These are phyloP conservation scores for Cyphomyrus discorhynchus DNA, from an alignment of 2,113 vertebrate species.

Conservation along the genomic window DNA sequence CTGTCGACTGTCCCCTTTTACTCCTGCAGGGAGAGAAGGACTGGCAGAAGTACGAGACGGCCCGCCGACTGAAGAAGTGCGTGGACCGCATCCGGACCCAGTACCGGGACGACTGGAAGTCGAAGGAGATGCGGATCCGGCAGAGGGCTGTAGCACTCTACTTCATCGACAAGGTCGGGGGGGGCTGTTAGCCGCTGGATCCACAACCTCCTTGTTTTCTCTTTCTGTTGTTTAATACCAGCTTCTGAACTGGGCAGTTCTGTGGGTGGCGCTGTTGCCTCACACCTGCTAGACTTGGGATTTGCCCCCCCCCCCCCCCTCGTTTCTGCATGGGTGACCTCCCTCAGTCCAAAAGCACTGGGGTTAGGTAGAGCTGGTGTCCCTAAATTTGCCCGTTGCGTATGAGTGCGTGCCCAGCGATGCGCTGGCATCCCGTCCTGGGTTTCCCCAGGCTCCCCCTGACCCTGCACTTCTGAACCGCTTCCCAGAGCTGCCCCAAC, in stretches of 20 bases:
- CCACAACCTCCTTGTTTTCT: background rate
- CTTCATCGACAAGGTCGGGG: constrained; percentile 88
- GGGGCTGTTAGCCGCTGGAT: constrained; percentile 17
- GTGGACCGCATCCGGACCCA: constrained; percentile 84
- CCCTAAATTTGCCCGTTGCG: background rate
- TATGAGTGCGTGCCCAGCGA: background rate
- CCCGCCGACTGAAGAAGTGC: constrained; percentile 83
- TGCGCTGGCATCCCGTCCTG: background rate
- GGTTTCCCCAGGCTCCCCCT: background rate
- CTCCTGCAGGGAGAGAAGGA: constrained; percentile 83
- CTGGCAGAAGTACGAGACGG: constrained; percentile 96
- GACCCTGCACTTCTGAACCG: background rate
- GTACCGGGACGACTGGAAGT: constrained; percentile 94
- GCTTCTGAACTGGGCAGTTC: background rate
- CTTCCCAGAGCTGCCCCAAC: background rate
- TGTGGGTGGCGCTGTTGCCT: background rate
- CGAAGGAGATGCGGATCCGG: constrained; percentile 93
- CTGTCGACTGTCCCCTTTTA: background rate
- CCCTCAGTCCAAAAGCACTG: background rate
- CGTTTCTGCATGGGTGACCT: background rate
- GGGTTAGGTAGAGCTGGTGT: background rate
- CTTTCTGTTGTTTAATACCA: background rate
- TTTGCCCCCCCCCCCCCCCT: background rate
- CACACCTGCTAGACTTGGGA: background rate
- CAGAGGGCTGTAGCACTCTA: constrained; percentile 91